Evolutionary conservation across 2,888 invertebrate species (phyloP).

Genomic region (Spodoptera littoralis): DNA sequence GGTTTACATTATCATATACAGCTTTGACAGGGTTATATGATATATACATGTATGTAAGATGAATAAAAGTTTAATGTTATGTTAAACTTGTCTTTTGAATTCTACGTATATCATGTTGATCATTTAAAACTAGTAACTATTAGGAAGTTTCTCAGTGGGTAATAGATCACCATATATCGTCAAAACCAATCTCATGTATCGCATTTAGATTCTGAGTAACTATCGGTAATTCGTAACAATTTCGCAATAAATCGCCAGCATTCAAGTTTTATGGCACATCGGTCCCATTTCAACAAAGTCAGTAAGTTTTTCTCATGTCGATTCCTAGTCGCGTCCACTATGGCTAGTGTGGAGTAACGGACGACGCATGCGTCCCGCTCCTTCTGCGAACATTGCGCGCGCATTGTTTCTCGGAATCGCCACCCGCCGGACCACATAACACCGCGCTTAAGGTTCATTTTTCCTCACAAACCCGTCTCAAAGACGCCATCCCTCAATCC

Average conservation of each 20-base stretch:
- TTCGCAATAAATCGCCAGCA: conserved; percentile 79
- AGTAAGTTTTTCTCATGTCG: conserved; percentile 83
- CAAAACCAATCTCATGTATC: conserved; percentile 34
- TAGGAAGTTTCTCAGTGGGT: conserved; percentile 8
- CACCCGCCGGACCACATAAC: conserved; percentile 80
- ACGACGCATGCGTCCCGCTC: conserved; percentile 76
- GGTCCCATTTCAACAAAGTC: conserved; percentile 83
- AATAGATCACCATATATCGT: conserved; percentile 46
- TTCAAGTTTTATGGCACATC: conserved; percentile 71
- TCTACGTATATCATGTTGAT: not conserved
- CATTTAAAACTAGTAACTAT: not conserved
- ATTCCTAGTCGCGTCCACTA: conserved; percentile 82
- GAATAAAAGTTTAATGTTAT: not conserved
- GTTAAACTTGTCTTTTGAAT: not conserved
- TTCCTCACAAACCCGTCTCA: conserved; percentile 66
- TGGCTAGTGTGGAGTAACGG: conserved; percentile 79
- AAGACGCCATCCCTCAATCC: conserved; percentile 79
- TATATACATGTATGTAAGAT: no score
- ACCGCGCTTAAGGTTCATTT: conserved; percentile 72
- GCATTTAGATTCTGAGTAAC: conserved; percentile 69
- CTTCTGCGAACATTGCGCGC: conserved; percentile 81
- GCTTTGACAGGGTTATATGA: no score
- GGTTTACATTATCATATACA: no score
- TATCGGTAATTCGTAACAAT: conserved; percentile 80
- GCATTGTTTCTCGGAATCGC: conserved; percentile 86